Conservation (phyloP, 2,797 vertebrate genomes). For the Syngnathus acus region DNA sequence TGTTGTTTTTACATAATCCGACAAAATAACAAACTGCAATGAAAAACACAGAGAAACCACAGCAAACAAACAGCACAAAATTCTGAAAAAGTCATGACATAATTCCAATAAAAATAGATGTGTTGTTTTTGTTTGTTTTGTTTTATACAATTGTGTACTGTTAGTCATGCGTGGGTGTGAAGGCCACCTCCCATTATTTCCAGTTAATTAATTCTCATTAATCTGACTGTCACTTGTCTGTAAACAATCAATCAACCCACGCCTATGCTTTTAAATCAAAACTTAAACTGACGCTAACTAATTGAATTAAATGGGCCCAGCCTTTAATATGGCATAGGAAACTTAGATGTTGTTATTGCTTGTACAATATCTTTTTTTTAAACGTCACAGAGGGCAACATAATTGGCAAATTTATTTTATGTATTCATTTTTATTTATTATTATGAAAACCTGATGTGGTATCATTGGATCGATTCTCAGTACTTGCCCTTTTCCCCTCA, state of each 20-base stretch:
- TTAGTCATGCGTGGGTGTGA: neutral
- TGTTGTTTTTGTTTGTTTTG: no score
- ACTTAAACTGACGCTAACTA: neutral
- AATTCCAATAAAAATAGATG: neutral
- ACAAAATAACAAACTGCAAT: neutral
- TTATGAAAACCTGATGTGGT: no score
- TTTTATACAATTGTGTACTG: neutral
- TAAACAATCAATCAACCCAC: conserved; percentile 14
- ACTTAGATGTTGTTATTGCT: no score
- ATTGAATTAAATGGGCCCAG: neutral
- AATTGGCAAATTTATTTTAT: no score
- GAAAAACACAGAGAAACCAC: neutral
- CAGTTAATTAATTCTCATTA: conserved; percentile 37
- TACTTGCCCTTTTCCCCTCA: neutral
- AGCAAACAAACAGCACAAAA: neutral
- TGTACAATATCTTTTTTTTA: no score
- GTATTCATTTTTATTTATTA: no score
- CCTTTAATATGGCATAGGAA: neutral
- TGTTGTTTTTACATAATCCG: no score
- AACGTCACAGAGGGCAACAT: no score
- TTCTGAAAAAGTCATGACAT: neutral
- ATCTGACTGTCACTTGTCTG: conserved; percentile 22
- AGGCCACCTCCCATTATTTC: conserved; percentile 19
- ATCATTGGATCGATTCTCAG: neutral
- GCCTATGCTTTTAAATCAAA: conserved; percentile 21